Evolutionary conservation across 1,140 invertebrate species (phyloP).

Genomic region (Magallana gigas): DNA sequence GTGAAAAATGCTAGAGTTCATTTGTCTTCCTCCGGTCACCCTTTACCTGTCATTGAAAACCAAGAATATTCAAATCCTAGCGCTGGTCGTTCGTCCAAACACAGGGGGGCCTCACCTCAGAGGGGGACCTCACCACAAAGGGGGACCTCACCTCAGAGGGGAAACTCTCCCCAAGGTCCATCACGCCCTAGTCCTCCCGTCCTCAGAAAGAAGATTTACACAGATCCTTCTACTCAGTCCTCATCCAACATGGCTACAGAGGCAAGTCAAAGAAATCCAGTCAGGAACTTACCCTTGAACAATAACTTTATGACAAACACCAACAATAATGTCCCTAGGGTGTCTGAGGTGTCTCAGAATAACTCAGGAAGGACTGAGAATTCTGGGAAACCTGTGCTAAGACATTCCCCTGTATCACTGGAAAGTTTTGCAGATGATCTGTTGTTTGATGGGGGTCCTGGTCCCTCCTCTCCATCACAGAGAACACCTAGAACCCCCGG

Average conservation of each 20-base stretch:
- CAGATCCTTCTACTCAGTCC: conserved; percentile 37
- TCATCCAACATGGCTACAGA: not conserved
- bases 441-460: conserved; percentile 62
- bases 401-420: conserved; percentile 36
- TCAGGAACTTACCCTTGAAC: not conserved
- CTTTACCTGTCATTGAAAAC: conserved; percentile 48
- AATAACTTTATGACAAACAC: conserved; percentile 31
- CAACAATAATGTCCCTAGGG: conserved; percentile 25
- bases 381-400: not conserved
- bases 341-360: conserved; percentile 46
- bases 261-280: not conserved
- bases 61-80: not conserved
- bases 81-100: too few relatives aligned
- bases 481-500: conserved; percentile 52
- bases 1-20: conserved; percentile 35
- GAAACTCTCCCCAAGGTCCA: not conserved
- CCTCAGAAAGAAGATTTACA: conserved; percentile 60
- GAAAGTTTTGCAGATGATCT: conserved; percentile 73
- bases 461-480: conserved; percentile 39
- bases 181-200: conserved; percentile 53
- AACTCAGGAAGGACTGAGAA: not conserved
- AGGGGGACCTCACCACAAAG: not conserved
- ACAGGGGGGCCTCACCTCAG: not conserved
- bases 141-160: not conserved
- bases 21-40: conserved; percentile 52